Evolutionary conservation across 2,888 invertebrate species (phyloP).

Genomic region (Volucella inanis): DNA sequence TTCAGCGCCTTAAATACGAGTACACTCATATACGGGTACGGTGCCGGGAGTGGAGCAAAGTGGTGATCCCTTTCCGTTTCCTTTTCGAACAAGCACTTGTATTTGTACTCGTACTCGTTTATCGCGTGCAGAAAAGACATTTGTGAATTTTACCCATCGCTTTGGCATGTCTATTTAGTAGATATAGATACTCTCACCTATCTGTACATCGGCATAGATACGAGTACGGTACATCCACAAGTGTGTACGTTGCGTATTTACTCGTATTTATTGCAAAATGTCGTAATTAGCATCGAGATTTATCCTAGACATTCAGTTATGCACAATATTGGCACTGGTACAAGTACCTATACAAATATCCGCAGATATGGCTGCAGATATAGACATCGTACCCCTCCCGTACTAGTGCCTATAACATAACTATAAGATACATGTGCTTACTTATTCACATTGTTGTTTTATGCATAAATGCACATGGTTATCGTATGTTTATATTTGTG

Average conservation of each 20-base stretch:
- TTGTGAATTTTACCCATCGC: constrained; percentile 40
- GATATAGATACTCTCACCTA: not conserved
- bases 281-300: constrained; percentile 53
- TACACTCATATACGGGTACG: constrained; percentile 18
- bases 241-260: constrained; percentile 46
- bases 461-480: not conserved
- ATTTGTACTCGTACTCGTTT: constrained; percentile 12
- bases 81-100: not conserved
- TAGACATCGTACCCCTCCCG: no score
- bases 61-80: not conserved
- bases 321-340: constrained; percentile 14
- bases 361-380: no score
- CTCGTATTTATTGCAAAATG: constrained; percentile 61
- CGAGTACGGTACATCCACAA: not conserved
- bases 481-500: constrained; percentile 10
- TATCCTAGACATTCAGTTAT: constrained; percentile 57
- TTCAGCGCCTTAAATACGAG: constrained; percentile 23
- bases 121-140: constrained; percentile 64
- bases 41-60: constrained; percentile 11
- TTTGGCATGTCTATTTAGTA: constrained; percentile 18
- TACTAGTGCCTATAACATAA: no score
- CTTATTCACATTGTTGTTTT: constrained; percentile 11
- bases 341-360: not conserved
- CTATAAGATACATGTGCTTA: constrained; percentile 21
- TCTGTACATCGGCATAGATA: constrained; percentile 1